Percentiles rank a stretch among this genome's conserved stretches.
phyloP scores from a whole-genome alignment of 2,888 invertebrate genomes.

The Aphrophora alni region DNA sequence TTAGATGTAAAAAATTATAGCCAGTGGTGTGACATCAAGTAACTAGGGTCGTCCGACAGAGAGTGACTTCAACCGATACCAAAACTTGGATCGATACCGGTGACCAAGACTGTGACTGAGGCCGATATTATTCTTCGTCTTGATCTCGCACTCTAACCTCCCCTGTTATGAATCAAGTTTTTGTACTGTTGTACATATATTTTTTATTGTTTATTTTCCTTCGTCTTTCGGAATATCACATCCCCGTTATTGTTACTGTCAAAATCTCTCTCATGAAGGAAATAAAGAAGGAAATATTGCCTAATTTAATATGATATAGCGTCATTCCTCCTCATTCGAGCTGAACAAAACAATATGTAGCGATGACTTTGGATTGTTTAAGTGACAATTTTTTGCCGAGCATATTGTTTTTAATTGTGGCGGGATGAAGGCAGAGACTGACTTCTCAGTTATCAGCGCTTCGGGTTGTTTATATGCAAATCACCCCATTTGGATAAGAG shows the following conservation, averaged over 20 bases:
- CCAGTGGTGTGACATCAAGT: no score
- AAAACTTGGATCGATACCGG: no score
- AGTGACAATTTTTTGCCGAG: background rate
- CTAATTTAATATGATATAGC: background rate
- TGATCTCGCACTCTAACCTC: no score
- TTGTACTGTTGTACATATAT: no score
- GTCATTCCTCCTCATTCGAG: background rate
- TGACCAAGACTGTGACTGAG: no score
- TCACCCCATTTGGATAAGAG: background rate
- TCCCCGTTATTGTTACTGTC: background rate
- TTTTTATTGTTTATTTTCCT: no score
- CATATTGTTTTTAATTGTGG: background rate
- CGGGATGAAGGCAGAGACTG: background rate
- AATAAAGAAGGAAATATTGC: background rate
- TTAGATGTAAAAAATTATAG: no score
- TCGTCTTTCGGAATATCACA: no score
- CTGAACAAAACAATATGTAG: background rate
- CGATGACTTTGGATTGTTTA: background rate
- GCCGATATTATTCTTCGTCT: no score
- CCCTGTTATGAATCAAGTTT: background rate
- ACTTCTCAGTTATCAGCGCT: background rate
- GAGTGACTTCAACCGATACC: no score
- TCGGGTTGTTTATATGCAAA: background rate
- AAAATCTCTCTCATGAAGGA: background rate
- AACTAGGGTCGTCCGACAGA: no score